phyloP scores from a whole-genome alignment of 2,113 vertebrate species.

The Antechinus stuartii region DNA sequence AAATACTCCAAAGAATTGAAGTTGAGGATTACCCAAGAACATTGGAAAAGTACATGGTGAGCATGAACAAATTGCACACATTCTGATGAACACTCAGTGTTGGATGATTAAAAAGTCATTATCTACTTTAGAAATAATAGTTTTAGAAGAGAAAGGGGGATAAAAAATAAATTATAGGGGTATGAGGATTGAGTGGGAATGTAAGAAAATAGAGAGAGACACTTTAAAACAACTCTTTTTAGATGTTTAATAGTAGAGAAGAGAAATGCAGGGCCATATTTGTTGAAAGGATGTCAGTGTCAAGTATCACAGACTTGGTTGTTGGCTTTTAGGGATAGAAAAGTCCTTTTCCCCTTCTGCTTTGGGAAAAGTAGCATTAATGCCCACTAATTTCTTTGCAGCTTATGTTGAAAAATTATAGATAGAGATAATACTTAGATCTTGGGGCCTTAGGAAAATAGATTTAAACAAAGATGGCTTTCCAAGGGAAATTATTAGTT shows the following conservation, averaged over 20 bases:
- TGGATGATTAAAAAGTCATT: background rate
- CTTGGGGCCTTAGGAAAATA: background rate
- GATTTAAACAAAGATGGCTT: background rate
- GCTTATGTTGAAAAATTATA: background rate
- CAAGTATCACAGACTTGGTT: background rate
- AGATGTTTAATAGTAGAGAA: background rate
- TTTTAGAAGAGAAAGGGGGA: background rate
- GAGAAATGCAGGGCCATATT: background rate
- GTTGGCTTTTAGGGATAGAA: background rate
- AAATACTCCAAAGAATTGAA: background rate
- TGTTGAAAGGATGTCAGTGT: background rate
- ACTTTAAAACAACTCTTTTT: background rate
- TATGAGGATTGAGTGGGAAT: background rate
- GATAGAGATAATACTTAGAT: background rate
- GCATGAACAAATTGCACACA: background rate
- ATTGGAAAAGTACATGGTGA: background rate
- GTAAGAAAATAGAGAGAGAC: background rate
- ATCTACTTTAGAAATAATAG: background rate
- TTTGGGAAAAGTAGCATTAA: background rate
- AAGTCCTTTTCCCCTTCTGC: background rate
- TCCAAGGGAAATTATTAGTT: background rate
- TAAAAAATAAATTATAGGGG: background rate
- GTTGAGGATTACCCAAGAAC: background rate
- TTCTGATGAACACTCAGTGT: background rate
- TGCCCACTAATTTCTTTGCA: background rate